These are phyloP conservation scores for Balaeniceps rex DNA, from an alignment of 2,113 vertebrate species.

Conservation along the genomic window DNA sequence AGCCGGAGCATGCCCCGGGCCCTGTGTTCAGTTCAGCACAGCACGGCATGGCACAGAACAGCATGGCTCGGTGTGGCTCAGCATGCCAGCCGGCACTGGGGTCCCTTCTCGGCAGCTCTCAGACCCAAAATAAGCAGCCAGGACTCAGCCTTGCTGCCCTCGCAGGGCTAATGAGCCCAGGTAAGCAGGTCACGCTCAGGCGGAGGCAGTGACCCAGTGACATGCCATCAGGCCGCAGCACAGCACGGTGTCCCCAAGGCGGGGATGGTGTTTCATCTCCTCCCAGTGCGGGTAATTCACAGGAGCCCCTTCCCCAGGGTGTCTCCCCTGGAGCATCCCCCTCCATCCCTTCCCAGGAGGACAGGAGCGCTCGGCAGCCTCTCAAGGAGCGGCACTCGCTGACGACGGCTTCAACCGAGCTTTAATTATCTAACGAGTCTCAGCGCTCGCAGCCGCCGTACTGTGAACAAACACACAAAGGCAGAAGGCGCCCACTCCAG, in stretches of 20 bases:
- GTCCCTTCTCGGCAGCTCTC: neutral
- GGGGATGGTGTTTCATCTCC: neutral
- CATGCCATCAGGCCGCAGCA: accelerated
- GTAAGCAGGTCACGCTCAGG: neutral
- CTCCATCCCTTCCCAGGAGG: neutral
- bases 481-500: neutral
- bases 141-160: neutral
- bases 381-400: neutral
- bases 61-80: neutral
- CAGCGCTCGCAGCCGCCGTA: neutral
- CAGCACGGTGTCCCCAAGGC: accelerated
- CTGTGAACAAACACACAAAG: neutral
- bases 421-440: neutral
- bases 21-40: neutral
- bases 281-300: accelerated
- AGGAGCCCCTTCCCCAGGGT: neutral
- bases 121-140: neutral
- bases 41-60: neutral
- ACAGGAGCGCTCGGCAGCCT: neutral
- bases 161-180: accelerated
- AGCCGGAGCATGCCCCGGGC: neutral
- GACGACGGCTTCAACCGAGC: neutral
- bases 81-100: accelerated
- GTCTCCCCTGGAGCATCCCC: neutral
- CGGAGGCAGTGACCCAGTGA: accelerated